Evolutionary conservation across 2,888 invertebrate genomes (phyloP), one percentile per base, ranked within the genome.

Genomic region (Aleiodes leptofemur): DNA sequence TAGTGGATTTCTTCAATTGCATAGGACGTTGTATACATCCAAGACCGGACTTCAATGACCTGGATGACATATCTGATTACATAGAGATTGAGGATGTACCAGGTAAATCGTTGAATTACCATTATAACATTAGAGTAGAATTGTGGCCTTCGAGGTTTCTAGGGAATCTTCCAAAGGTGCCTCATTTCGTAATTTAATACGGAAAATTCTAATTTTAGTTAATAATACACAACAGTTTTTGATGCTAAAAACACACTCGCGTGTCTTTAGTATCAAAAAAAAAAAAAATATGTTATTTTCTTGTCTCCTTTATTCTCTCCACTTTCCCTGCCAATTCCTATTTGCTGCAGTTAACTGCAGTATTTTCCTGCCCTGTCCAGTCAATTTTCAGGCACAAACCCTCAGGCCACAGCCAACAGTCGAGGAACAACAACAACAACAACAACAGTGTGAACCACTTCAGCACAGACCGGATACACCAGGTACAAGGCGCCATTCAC

Each of bases 391-490:
- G 72, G 82, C 83, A 56, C 85, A 78, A 64, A 79, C 80, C n/a
- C 82, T 84, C 66, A 78, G 78, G 51, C 61, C 77, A 43, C 74
- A 81, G 48, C 6, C 77, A 57, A 72, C 76, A 59, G 76, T 73
- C 3, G 72, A 64, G 13, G 77, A 73, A 57, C 29, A 68, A 69
- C 72, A 76, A 73, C 77, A 73, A 57, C 29, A 68, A 69, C 72
- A 76, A 73, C 77, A 71, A 6, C 80, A 81, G 13, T 79, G 79
- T 64, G 80, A 83, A 59, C 81, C 83, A n/a, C 76, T 83, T 31
- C 86, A 84, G 48, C 86, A 86, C 70, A 81, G 87, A 73, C 87
- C 86, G 64, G 84, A 86, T 76, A 82, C 84, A 1, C 86, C 86
- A 4, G 82, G 83, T 29, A 78, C 75, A 70, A 80, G 80, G 38